phyloP scores from a whole-genome alignment of 2,113 vertebrate genomes.

The Austrofundulus limnaeus region DNA sequence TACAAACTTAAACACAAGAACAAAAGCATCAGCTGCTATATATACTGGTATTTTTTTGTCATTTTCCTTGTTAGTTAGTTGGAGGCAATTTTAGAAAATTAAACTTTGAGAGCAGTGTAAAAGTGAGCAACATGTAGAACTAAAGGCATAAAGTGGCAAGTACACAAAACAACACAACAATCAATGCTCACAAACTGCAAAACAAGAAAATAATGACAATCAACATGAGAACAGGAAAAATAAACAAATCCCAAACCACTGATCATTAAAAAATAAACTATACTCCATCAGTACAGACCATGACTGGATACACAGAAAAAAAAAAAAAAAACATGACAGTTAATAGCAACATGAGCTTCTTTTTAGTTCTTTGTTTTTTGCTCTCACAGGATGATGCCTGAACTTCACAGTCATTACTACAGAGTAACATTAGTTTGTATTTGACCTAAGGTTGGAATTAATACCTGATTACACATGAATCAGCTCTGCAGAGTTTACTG shows the following conservation, averaged over 20 bases:
- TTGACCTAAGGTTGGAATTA: conserved; percentile 21
- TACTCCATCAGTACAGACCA: not conserved
- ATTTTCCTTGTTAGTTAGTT: too few relatives aligned
- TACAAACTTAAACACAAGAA: too few relatives aligned
- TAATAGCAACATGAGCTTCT: not conserved
- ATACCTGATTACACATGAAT: conserved; percentile 39
- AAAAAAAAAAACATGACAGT: not conserved
- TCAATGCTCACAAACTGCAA: not conserved
- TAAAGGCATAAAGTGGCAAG: not conserved
- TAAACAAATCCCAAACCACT: not conserved
- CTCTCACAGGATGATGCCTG: not conserved
- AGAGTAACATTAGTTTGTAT: conserved; percentile 24
- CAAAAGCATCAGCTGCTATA: too few relatives aligned
- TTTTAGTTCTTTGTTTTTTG: not conserved
- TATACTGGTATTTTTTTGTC: too few relatives aligned
- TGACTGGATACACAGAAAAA: not conserved
- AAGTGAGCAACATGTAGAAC: too few relatives aligned
- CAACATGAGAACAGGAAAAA: not conserved
- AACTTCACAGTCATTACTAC: conserved; percentile 12
- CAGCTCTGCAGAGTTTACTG: conserved; percentile 46
- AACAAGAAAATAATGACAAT: not conserved
- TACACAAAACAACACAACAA: not conserved
- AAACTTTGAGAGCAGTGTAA: too few relatives aligned
- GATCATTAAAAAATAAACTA: not conserved
- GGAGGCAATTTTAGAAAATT: too few relatives aligned